These are phyloP conservation scores for Sisyra terminalis DNA, from an alignment of 2,888 invertebrate species.

Conservation along the genomic window DNA sequence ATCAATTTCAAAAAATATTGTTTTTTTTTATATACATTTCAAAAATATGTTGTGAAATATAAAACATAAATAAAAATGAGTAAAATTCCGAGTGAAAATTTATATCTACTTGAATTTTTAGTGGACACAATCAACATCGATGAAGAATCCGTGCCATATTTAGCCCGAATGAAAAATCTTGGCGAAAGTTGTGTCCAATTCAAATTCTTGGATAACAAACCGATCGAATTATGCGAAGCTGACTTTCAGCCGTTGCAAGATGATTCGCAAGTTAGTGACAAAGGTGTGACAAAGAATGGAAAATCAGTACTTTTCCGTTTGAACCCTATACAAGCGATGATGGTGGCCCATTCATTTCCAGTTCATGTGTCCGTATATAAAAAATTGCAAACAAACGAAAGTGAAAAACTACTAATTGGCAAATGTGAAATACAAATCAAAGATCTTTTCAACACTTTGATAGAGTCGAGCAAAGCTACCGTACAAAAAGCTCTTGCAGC, in stretches of 20 bases:
- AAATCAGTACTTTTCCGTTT: slow-evolving; percentile 53
- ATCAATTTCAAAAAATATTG: no score
- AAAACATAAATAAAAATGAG: neutral
- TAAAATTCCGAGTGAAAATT: slow-evolving; percentile 29
- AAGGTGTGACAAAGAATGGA: slow-evolving; percentile 35
- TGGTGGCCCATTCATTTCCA: slow-evolving; percentile 35
- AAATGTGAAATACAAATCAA: slow-evolving; percentile 38
- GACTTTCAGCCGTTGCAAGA: slow-evolving; percentile 25
- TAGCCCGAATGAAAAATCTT: slow-evolving; percentile 26
- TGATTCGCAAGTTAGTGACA: slow-evolving; percentile 24
- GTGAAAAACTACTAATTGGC: slow-evolving; percentile 43
- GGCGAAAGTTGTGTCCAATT: slow-evolving; percentile 42
- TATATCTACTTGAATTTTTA: slow-evolving; percentile 46
- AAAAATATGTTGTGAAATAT: neutral
- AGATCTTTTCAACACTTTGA: slow-evolving; percentile 38
- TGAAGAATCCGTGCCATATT: slow-evolving; percentile 29
- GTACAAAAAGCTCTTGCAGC: slow-evolving; percentile 31
- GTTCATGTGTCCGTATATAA: slow-evolving; percentile 38
- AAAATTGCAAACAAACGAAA: slow-evolving; percentile 32
- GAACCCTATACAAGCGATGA: slow-evolving; percentile 31
- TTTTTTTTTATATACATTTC: no score
- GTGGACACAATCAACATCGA: slow-evolving; percentile 33
- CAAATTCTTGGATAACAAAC: slow-evolving; percentile 37
- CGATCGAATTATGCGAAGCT: slow-evolving; percentile 44
- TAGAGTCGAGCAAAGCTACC: slow-evolving; percentile 24